phyloP scores from a whole-genome alignment of 2,113 vertebrate species.

The Platysteira castanea region DNA sequence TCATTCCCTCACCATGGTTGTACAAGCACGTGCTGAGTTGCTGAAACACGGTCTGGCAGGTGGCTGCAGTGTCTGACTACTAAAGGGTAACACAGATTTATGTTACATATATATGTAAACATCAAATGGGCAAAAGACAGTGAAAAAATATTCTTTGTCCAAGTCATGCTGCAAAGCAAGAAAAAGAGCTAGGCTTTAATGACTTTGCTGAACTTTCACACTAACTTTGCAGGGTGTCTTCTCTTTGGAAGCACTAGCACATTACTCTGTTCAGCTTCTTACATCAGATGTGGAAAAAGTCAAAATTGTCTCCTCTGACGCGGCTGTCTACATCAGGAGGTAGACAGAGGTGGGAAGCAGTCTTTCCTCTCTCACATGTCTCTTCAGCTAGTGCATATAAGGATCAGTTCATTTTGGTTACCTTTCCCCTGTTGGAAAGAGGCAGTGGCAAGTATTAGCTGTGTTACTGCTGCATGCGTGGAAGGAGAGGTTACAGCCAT shows the following conservation, averaged over 20 bases:
- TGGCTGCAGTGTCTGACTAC: constrained; percentile 2
- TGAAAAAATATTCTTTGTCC: background rate
- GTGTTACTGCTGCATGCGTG: fast-evolving
- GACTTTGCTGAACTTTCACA: background rate
- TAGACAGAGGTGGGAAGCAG: background rate
- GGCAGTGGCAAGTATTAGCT: background rate
- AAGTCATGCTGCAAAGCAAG: background rate
- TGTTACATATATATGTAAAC: background rate
- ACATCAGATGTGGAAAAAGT: background rate
- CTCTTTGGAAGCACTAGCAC: background rate
- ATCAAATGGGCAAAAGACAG: background rate
- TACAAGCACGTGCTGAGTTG: background rate
- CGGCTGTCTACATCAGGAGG: background rate
- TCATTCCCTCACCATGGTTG: background rate
- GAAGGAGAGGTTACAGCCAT: background rate
- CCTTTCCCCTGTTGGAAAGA: background rate
- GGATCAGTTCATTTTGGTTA: background rate
- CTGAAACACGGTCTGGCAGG: constrained; percentile 2
- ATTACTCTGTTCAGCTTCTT: background rate
- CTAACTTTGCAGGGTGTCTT: background rate
- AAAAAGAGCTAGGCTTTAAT: background rate
- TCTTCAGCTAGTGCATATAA: background rate
- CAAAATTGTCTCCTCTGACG: background rate
- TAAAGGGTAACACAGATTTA: background rate
- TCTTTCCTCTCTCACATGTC: background rate